Evolutionary conservation across 2,888 invertebrate genomes (phyloP), one percentile per base, ranked within the genome.

Genomic region (Cephonodes hylas): DNA sequence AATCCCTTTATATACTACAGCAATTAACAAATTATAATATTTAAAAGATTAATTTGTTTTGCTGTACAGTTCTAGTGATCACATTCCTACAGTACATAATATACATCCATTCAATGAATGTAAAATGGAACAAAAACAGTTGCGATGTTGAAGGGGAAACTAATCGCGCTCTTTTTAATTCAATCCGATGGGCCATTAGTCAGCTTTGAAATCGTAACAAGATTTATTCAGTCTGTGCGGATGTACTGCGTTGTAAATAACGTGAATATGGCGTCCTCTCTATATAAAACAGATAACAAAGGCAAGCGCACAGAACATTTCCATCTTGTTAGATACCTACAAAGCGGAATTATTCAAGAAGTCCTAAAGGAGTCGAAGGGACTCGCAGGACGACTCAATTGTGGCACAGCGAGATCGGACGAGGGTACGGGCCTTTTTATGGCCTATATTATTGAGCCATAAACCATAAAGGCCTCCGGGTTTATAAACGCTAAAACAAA

Each of bases 391-490:
- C 80, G 83, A 81, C 85, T 88, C 86, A 86, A 88, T 87, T 85
- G 84, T 78, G 80, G 72, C 78, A 73, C 76, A 83, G 80, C 78
- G 77, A 81, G 80, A 82, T 80, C 73, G 78, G 71, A 73, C 80
- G 80, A 78, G 79, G 82, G 83, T 79, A 83, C 78, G 80, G 79
- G 77, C 75, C 73, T 79, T 82, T 87, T 89, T 88, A 89, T 79
- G 84, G 75, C 74, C 88, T 79, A 83, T 86, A 88, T 86, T 89
- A 89, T 89, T 88, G 85, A 81, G 85, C 86, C 73, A 88, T 89
- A 89, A 89, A 87, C 86, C 86, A 88, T 89, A 87, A 88, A 86
- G 77, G 80, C 82, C 76, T 73, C 77, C 78, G 63, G 59, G 64
- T 85, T 85, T 86, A 84, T 87, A 86, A 85, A 83, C 81, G 80